phyloP scores from a whole-genome alignment of 30 jellyfish, hydroid and myxozoan species.

The Cassiopea andromeda region DNA sequence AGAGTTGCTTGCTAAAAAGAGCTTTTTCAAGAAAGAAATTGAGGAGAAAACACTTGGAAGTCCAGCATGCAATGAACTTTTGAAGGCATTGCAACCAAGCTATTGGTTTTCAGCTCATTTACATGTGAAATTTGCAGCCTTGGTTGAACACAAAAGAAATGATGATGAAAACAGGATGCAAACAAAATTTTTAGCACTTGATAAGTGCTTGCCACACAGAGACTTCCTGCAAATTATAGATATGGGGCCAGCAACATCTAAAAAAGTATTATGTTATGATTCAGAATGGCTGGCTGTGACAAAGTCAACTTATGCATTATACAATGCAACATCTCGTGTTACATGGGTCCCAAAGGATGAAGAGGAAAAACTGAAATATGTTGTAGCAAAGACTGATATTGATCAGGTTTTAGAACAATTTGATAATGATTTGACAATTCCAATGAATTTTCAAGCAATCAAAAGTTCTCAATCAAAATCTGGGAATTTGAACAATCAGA shows the following conservation, averaged over 20 bases:
- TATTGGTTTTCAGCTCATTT: conserved; percentile 97
- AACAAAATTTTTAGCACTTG: conserved; percentile 92
- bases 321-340: conserved; percentile 64
- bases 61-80: conserved; percentile 83
- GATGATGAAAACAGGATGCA: conserved; percentile 1
- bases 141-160: conserved; percentile 68
- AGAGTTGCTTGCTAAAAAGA: conserved; percentile 68
- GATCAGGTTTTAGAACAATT: conserved; percentile 11
- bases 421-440: conserved; percentile 40
- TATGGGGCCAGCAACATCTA: conserved; percentile 67
- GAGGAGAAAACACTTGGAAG: conserved; percentile 84
- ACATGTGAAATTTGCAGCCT: conserved; percentile 95
- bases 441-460: conserved; percentile 38
- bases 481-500: conserved; percentile 54
- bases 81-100: conserved; percentile 76
- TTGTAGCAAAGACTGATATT: conserved; percentile 18
- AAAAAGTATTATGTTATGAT: conserved; percentile 68
- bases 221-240: conserved; percentile 83
- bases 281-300: conserved; percentile 85
- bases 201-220: conserved; percentile 90
- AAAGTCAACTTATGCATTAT: conserved; percentile 46
- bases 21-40: conserved; percentile 78
- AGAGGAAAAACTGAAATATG: conserved; percentile 31
- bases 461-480: conserved; percentile 16
- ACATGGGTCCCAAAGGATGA: conserved; percentile 68